Percentiles rank a stretch among this genome's conserved stretches.
Evolutionary conservation across 2,797 vertebrate species (phyloP).

Genomic region (Periparus ater): DNA sequence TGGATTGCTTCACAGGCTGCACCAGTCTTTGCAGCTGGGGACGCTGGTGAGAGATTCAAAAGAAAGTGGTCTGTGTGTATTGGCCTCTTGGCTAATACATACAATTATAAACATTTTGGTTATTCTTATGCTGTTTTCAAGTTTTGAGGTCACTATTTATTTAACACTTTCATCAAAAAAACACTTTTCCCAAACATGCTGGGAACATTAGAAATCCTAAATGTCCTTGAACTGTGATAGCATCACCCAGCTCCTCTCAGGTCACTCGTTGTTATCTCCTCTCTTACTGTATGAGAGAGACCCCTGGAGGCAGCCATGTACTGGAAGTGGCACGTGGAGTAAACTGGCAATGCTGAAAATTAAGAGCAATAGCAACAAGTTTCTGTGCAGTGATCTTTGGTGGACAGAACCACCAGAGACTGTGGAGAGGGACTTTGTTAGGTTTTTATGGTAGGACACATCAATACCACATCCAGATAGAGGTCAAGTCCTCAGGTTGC

Average conservation of each 20-base stretch:
- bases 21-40: neutral
- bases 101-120: neutral
- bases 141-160: neutral
- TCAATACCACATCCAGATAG: neutral
- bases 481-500: too few species aligned
- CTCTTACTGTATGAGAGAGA: neutral
- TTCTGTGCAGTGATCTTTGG: neutral
- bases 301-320: neutral
- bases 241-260: neutral
- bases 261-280: neutral
- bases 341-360: neutral
- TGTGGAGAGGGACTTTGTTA: accelerated
- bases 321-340: neutral
- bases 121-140: neutral
- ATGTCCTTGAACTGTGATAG: neutral
- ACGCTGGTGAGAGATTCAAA: neutral
- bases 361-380: neutral
- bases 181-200: neutral
- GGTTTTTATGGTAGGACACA: neutral
- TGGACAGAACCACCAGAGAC: neutral
- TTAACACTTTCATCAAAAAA: neutral
- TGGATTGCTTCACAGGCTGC: neutral
- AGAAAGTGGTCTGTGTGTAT: neutral
- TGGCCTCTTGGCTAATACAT: neutral
- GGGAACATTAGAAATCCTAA: neutral